A percentile compares a stretch with the other conserved stretches of the same genome.
These are phyloP conservation scores for Hermaeophaga mercurialis DNA, from an alignment of 2,888 invertebrate species.

Conservation along the genomic window DNA sequence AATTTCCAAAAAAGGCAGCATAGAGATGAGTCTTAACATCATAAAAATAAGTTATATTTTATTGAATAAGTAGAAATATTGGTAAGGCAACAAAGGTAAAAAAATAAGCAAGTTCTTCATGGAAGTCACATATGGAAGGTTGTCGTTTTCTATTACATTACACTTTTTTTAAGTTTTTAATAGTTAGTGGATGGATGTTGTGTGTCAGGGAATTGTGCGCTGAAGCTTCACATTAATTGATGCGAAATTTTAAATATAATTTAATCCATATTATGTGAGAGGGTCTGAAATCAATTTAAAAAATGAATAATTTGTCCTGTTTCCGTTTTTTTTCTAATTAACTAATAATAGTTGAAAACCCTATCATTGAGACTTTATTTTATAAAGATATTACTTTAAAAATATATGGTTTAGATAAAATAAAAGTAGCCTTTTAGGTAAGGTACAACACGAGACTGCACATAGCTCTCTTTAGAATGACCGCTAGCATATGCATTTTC, in stretches of 20 bases:
- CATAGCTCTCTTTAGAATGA: too few species aligned
- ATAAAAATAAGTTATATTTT: constrained; percentile 11
- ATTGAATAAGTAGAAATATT: constrained; percentile 11
- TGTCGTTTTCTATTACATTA: constrained; percentile 34
- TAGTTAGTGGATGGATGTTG: constrained; percentile 31
- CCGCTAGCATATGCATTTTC: too few species aligned
- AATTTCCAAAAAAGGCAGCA: constrained; percentile 41
- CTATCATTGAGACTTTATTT: too few species aligned
- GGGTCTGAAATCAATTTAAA: too few species aligned
- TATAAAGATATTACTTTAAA: too few species aligned
- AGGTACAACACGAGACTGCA: too few species aligned
- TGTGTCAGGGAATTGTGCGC: constrained; percentile 24
- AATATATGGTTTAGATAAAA: too few species aligned
- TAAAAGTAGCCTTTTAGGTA: too few species aligned
- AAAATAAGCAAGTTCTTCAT: constrained; percentile 27
- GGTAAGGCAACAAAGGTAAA: constrained; percentile 34
- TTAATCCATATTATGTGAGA: too few species aligned
- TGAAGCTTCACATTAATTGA: constrained; percentile 22
- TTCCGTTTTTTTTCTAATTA: too few species aligned
- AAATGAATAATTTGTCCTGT: too few species aligned
- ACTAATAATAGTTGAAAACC: too few species aligned
- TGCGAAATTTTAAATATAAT: constrained; percentile 7
- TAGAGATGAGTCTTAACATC: constrained; percentile 36
- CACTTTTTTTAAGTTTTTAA: constrained; percentile 24
- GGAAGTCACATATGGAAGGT: constrained; percentile 32